These are phyloP conservation scores for Lasioglossum leucozonium DNA, from an alignment of 2,888 invertebrate genomes.

Conservation along the genomic window DNA sequence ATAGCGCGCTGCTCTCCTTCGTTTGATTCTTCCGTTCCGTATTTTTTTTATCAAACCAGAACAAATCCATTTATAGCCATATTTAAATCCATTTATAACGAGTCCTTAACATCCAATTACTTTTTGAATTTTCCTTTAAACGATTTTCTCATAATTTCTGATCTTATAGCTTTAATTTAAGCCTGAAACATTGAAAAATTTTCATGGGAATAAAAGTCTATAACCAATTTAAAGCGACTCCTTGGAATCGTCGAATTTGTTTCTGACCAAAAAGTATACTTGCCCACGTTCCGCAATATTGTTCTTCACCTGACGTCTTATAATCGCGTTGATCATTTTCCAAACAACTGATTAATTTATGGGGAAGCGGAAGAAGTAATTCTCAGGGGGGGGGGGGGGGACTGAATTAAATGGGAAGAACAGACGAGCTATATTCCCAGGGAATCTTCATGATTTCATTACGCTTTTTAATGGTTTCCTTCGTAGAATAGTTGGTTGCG, in stretches of 20 bases:
- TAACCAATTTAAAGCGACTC: no score
- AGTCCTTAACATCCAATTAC: no score
- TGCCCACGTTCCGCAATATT: background rate
- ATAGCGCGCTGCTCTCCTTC: background rate
- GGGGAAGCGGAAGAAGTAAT: constrained; percentile 20
- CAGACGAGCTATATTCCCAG: constrained; percentile 6
- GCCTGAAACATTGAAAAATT: no score
- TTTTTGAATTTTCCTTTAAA: background rate
- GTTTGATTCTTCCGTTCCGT: background rate
- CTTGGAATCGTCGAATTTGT: no score
- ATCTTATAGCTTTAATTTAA: no score
- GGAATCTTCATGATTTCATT: constrained; percentile 44
- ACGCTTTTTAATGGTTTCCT: constrained; percentile 20
- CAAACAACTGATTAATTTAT: constrained; percentile 30
- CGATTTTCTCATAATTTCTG: background rate
- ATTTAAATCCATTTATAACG: background rate
- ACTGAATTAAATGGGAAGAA: constrained; percentile 11
- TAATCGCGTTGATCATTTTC: background rate
- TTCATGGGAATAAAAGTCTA: no score
- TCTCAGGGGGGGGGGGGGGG: background rate
- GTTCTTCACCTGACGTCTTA: background rate
- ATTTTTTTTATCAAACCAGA: background rate
- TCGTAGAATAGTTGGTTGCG: constrained; percentile 11
- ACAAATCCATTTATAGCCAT: background rate
- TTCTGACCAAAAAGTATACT: no score